Conservation (phyloP, 2,888 invertebrate genomes). For the Xylota sylvarum region DNA sequence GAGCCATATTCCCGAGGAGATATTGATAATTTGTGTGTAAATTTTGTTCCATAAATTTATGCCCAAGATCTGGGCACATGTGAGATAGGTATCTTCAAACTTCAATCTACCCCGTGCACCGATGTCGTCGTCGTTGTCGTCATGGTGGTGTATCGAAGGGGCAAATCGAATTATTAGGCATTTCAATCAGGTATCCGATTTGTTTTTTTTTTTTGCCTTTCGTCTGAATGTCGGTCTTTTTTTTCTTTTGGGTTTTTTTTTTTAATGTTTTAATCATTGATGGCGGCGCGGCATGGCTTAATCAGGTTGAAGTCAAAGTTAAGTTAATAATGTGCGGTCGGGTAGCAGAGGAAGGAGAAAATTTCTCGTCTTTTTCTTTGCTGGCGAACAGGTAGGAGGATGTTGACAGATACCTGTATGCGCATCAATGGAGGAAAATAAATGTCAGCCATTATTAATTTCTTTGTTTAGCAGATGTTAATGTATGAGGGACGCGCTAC, state of each 20-base stretch:
- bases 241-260: conserved; percentile 18
- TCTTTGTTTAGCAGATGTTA: conserved; percentile 69
- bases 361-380: not conserved
- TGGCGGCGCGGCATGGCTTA: conserved; percentile 65
- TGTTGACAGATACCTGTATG: conserved; percentile 74
- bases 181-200: conserved; percentile 52
- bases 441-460: conserved; percentile 74
- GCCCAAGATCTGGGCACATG: conserved; percentile 35
- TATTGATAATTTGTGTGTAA: conserved; percentile 60
- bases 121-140: not conserved
- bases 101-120: conserved; percentile 15
- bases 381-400: conserved; percentile 64
- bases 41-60: conserved; percentile 67
- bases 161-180: conserved; percentile 62
- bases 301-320: conserved; percentile 59
- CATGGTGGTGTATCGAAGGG: conserved; percentile 52
- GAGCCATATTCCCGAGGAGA: conserved; percentile 32
- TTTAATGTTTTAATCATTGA: conserved; percentile 75
- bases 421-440: conserved; percentile 69
- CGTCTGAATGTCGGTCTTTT: conserved; percentile 31
- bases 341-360: conserved; percentile 1
- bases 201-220: conserved; percentile 19
- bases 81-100: conserved; percentile 47
- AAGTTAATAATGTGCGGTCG: conserved; percentile 49
- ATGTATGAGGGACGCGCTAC: conserved; percentile 26